Base-by-base conservation (phyloP, 2,113 vertebrate species). In the Callionymus lyra region DNA sequence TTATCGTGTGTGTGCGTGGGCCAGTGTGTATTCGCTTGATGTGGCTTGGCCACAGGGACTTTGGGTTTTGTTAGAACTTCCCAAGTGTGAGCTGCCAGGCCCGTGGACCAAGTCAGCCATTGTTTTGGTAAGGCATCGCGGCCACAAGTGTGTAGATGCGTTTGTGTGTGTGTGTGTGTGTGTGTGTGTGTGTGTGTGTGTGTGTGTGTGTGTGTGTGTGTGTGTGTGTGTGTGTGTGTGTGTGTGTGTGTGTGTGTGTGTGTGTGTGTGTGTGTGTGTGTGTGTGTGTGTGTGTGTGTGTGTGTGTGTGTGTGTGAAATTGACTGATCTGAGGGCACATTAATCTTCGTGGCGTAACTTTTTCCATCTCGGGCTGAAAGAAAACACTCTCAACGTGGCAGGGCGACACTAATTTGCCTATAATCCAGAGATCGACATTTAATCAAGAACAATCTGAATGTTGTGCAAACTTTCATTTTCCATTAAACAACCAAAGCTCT, bases 1-100 rank as follows among this genome's bases (percentile, higher is more conserved):
- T 18, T 47, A 13, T 45, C 6, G 38, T 36, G 41, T 31, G 57
- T 36, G 35, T 45, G 41, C 27, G 46, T 31, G 17, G 34, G 35
- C 46, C 13, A 34, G 41, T 53, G 35, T 45, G 48, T 42, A 34
- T 43, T 51, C 37, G 41, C 75, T 72, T 79, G 67, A 77, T 72
- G 77, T 75, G 76, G 76, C 21, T 77, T 79, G 77, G 71, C 76
- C 54, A 51, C 44, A 64, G 33, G 31, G 16, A 58, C 39, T 56
- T 63, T 59, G 65, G 52, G 53, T 60, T 77, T 64, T 68, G 72
- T 78, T 50, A 78, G 62, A 78, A 69, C 59, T 66, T 67, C 68
- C 62, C 64, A 72, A 65, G 65, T 64, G 48, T 31, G 51, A 18
- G 35, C 47, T 56, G 48, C 45, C 38, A 61, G 68, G 43, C 72